A percentile compares a stretch with the other conserved stretches of the same genome.
These are phyloP conservation scores for Drosophila grimshawi DNA, from an alignment of 1,140 invertebrate genomes.

Conservation along the genomic window DNA sequence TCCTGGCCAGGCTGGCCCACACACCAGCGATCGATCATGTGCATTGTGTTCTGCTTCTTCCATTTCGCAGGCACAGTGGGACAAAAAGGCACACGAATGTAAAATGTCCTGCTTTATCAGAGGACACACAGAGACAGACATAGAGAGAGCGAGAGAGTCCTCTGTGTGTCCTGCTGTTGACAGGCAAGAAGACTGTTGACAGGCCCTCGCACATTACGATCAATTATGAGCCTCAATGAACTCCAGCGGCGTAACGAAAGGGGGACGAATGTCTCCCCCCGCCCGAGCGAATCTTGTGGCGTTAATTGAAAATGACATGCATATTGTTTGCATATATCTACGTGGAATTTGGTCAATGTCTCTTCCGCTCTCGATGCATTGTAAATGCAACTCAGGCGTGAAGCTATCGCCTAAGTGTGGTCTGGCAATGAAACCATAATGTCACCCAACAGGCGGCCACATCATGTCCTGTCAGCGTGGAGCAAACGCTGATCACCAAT, in stretches of 20 bases:
- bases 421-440: conserved; percentile 82
- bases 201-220: conserved; percentile 78
- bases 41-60: conserved; percentile 8
- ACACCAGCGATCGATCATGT: conserved; percentile 49
- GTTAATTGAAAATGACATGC: conserved; percentile 81
- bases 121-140: not conserved
- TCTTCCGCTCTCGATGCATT: not conserved
- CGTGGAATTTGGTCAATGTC: conserved; percentile 54
- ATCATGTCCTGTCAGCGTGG: conserved; percentile 31
- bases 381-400: conserved; percentile 33
- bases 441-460: conserved; percentile 67
- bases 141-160: too few species aligned
- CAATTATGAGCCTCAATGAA: conserved; percentile 80
- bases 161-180: conserved; percentile 55
- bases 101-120: conserved; percentile 41
- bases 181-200: conserved; percentile 57
- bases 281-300: conserved; percentile 63
- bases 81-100: conserved; percentile 49
- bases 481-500: conserved; percentile 47
- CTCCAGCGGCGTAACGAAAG: conserved; percentile 71
- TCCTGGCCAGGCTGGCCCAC: conserved; percentile 12
- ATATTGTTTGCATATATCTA: conserved; percentile 69
- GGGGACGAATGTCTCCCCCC: conserved; percentile 40
- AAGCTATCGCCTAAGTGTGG: conserved; percentile 73
- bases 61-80: not conserved